These are phyloP conservation scores for Thomomys bottae DNA, from an alignment of 2,113 vertebrate species.

Conservation along the genomic window DNA sequence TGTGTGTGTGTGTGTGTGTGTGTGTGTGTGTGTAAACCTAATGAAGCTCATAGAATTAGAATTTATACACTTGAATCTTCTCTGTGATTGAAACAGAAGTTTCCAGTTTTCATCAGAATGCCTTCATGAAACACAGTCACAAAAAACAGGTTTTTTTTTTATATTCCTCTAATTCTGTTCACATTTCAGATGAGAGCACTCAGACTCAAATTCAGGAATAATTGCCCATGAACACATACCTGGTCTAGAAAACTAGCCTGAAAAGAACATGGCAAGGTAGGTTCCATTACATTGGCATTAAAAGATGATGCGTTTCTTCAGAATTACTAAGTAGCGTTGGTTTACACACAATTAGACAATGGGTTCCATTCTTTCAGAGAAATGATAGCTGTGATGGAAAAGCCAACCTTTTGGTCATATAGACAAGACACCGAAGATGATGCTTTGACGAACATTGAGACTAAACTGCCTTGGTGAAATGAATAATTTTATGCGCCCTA, in stretches of 20 bases:
- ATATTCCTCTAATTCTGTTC: not conserved
- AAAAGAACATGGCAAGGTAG: not conserved
- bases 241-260: not conserved
- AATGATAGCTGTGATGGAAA: not conserved
- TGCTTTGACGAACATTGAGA: not conserved
- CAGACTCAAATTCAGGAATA: accelerated
- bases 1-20: too few relatives aligned
- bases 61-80: too few relatives aligned
- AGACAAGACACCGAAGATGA: not conserved
- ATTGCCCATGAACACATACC: accelerated
- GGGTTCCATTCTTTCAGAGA: not conserved
- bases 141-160: not conserved
- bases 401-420: not conserved
- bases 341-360: not conserved
- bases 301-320: not conserved
- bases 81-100: not conserved
- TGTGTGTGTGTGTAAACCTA: too few relatives aligned
- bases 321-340: not conserved
- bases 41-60: too few relatives aligned
- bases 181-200: not conserved
- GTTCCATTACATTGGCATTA: not conserved
- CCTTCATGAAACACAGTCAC: not conserved
- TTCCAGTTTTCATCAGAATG: not conserved
- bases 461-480: not conserved
- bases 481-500: accelerated